Base-by-base conservation (phyloP, 2,113 vertebrate genomes). In the Murina feae region DNA sequence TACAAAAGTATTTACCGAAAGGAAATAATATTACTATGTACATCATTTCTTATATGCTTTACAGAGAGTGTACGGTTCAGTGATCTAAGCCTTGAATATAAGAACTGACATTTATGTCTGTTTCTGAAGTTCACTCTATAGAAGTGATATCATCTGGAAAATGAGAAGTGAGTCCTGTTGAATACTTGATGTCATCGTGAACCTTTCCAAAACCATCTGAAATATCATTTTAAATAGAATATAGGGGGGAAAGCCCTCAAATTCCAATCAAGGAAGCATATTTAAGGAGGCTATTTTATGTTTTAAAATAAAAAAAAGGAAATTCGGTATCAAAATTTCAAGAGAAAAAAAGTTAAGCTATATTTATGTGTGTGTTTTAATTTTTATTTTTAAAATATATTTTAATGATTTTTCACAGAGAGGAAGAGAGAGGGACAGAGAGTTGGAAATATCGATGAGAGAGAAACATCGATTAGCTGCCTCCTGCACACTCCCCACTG, bases 211-310 rank as follows among this genome's bases (percentile, higher is more conserved):
- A 95, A 91, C 11, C 37, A 69, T 80, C 51, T 89, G 69, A 92
- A 92, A 91, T 86, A 86, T 86, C 32, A 78, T 84, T 97, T 90
- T 55, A 79, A 95, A 51, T 74, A 81, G 47, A 95, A 79, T 23
- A 91, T 74, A 76, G 25, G 17, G 60, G 20, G 23, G 32, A 85
- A 80, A 95, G 87, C 3, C 30, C 25, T 74, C 14, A 90, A 88
- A 81, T 94, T 92, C n/a, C 75, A 90, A 65, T 66, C 51, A 94
- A 25, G 28, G 44, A 79, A 89, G 75, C 17, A 82, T 55, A 75
- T 28, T 82, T 44, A 80, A 79, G 47, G 47, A 88, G 53, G 16
- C 28, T 66, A 60, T 94, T 68, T 90, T 78, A 68, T n/a, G 30
- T 82, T 90, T 91, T 95, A 92, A 92, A 58, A 51, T 84, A 83